Evolutionary conservation across 2,888 invertebrate species (phyloP).

Genomic region (Callyntrura guangdongensis): DNA sequence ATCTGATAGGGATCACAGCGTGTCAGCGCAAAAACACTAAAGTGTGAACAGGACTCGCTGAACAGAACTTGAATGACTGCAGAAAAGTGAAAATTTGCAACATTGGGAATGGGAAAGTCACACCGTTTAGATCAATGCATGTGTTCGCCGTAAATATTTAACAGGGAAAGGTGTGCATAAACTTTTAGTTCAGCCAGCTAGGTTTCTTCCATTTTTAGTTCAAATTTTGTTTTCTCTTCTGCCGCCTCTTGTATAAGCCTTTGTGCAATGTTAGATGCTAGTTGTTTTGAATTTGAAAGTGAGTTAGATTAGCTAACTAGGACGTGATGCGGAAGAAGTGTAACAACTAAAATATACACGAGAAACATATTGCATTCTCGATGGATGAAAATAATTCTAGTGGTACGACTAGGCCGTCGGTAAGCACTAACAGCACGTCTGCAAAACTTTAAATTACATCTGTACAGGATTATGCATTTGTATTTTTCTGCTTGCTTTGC

Average conservation of each 20-base stretch:
- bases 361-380: conserved; percentile 1
- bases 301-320: conserved; percentile 37
- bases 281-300: conserved; percentile 58
- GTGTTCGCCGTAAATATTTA: not conserved
- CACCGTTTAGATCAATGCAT: not conserved
- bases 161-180: not conserved
- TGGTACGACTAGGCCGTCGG: not conserved
- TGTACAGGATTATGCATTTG: not conserved
- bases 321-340: conserved; percentile 57
- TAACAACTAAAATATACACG: conserved; percentile 36
- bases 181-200: not conserved
- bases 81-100: conserved; percentile 31
- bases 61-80: too few species aligned
- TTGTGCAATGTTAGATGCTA: conserved; percentile 26
- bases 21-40: conserved; percentile 34
- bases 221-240: not conserved
- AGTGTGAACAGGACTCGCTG: too few species aligned
- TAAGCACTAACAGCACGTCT: not conserved
- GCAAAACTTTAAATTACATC: conserved; percentile 30
- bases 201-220: not conserved
- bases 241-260: not conserved
- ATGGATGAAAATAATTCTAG: conserved; percentile 16
- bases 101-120: not conserved
- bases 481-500: not conserved
- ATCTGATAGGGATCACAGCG: conserved; percentile 25